phyloP scores from a whole-genome alignment of 2,888 invertebrate species.

The Drosophila lutescens region DNA sequence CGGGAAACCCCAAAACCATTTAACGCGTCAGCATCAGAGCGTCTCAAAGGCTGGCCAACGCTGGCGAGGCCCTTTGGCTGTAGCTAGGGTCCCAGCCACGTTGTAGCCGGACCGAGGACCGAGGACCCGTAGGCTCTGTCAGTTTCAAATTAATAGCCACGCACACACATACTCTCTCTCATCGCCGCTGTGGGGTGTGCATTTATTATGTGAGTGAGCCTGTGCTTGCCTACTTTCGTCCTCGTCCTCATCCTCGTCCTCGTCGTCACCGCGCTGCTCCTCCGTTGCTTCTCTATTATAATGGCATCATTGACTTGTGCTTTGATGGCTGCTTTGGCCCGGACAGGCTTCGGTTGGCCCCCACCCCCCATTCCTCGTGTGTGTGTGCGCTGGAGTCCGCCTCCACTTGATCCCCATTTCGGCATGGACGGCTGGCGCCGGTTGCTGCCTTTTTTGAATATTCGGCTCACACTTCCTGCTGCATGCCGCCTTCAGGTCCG shows the following conservation, averaged over 20 bases:
- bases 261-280: conserved; percentile 17
- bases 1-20: conserved; percentile 68
- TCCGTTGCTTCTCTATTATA: conserved; percentile 50
- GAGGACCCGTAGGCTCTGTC: conserved; percentile 65
- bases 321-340: conserved; percentile 50
- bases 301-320: conserved; percentile 74
- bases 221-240: conserved; percentile 44
- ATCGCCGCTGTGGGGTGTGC: conserved; percentile 31
- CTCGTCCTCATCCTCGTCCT: conserved; percentile 19
- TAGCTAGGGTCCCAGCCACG: conserved; percentile 55
- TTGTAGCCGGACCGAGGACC: conserved; percentile 48
- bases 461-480: conserved; percentile 32
- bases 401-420: conserved; percentile 37
- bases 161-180: conserved; percentile 43
- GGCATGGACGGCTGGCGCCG: conserved; percentile 39
- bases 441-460: conserved; percentile 47
- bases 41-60: conserved; percentile 71
- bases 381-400: conserved; percentile 25
- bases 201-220: conserved; percentile 29
- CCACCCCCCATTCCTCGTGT: conserved; percentile 1
- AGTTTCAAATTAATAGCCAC: conserved; percentile 74
- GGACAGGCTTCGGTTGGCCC: conserved; percentile 25
- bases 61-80: conserved; percentile 33
- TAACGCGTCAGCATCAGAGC: conserved; percentile 75
- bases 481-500: conserved; percentile 19